Evolutionary conservation across 2,888 invertebrate genomes (phyloP), one percentile per base, ranked within the genome.

Genomic region (Drosophila yooni): DNA sequence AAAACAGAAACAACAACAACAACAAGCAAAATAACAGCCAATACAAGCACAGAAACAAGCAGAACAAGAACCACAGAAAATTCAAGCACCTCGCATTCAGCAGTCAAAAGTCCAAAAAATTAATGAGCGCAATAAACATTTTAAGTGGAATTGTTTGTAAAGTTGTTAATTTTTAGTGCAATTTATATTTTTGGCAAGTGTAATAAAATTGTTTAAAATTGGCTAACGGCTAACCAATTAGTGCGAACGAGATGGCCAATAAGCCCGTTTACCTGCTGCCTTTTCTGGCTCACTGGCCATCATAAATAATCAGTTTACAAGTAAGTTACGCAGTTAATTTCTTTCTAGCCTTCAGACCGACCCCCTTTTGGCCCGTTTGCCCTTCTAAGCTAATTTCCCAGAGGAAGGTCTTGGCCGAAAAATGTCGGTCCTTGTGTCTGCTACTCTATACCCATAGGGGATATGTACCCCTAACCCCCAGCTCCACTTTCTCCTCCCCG

Each of bases 91-190:
- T 79, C 70, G 65, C 66, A 72, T 79, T 82, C 70, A 81, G 84
- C 74, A 85, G 77, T 85, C 81, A 57, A 75, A 74, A 69, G 69
- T 69, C 67, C 62, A 68, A 74, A 80, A 88, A 88, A 88, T 88
- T 88, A 88, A 88, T 88, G 88, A 91, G 88, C 87, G 81, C 90
- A 86, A 88, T 88, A 88, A 88, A 88, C 91, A 88, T 88, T 90
- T 88, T 88, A 90, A 88, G 88, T 88, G 91, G 88, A 88, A 88
- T 91, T 88, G 88, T 88, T 88, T 89, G 89, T 83, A 62, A 88
- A 88, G 88, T 88, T 88, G 91, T 88, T 91, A 88, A 88, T 90
- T 91, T 88, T 90, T 90, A 90, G 90, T 88, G 91, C 89, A 86
- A 91, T 90, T 90, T 83, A 90, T 89, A 90, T 89, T 58, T 86